A percentile compares a stretch with the other conserved stretches of the same genome.
phyloP scores from a whole-genome alignment of 2,888 invertebrate species.

The Dolomedes plantarius region DNA sequence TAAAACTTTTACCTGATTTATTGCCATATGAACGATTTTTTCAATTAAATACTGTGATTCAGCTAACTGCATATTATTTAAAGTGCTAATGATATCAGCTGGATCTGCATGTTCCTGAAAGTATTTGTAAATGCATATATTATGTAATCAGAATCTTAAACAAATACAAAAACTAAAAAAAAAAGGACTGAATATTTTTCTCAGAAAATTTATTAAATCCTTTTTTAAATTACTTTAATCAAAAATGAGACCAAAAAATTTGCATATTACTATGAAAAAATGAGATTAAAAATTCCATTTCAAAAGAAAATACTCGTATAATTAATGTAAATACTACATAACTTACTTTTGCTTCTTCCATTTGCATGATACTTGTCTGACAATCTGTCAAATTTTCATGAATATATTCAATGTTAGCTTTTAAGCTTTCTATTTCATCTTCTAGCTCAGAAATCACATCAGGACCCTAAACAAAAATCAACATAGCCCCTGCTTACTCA shows the following conservation, averaged over 20 bases:
- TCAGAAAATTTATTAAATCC: too few species aligned
- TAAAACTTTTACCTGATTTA: conserved; percentile 83
- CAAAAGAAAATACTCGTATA: too few species aligned
- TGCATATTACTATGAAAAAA: too few species aligned
- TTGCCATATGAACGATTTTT: conserved; percentile 85
- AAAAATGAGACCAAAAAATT: too few species aligned
- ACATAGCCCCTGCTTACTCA: too few species aligned
- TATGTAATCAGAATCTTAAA: too few species aligned
- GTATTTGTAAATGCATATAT: not conserved
- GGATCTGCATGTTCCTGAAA: conserved; percentile 74
- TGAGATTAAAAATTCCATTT: too few species aligned
- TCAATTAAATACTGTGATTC: conserved; percentile 88
- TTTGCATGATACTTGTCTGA: conserved; percentile 93
- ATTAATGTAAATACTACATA: too few species aligned
- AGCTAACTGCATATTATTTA: conserved; percentile 79
- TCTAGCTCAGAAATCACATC: conserved; percentile 80
- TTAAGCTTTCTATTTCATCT: conserved; percentile 85
- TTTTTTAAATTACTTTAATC: too few species aligned
- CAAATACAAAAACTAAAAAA: not conserved
- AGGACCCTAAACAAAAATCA: conserved; percentile 60
- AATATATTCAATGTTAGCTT: conserved; percentile 89
- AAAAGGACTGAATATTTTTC: not conserved
- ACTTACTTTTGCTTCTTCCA: conserved; percentile 85
- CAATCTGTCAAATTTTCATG: conserved; percentile 93
- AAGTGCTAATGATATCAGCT: conserved; percentile 72